Percentiles rank a stretch among this genome's conserved stretches.
These are phyloP conservation scores for Candoia aspera DNA, from an alignment of 2,113 vertebrate genomes.

Conservation along the genomic window DNA sequence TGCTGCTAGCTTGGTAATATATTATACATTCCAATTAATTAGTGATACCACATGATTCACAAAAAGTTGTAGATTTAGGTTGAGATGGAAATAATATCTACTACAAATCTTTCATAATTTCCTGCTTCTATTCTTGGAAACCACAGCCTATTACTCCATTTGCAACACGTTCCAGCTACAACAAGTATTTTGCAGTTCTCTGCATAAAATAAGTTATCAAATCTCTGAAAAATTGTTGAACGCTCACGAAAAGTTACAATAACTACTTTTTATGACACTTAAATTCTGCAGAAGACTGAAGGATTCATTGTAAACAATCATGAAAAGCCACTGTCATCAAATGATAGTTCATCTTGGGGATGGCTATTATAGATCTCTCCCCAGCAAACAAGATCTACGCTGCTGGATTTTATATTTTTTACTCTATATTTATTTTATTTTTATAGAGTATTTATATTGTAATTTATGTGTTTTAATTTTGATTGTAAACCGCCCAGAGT, in stretches of 20 bases:
- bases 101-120: neutral
- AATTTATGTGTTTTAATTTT: too few species aligned
- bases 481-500: too few species aligned
- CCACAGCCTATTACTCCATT: neutral
- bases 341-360: too few species aligned
- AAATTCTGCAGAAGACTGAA: neutral
- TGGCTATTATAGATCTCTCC: too few species aligned
- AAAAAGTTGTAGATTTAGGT: neutral
- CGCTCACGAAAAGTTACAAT: neutral
- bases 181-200: neutral
- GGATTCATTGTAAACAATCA: conserved; percentile 54
- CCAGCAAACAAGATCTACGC: too few species aligned
- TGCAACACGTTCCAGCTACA: neutral
- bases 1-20: neutral
- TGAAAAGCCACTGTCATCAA: conserved; percentile 39
- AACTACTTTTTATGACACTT: conserved; percentile 45
- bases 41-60: neutral
- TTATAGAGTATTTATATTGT: too few species aligned
- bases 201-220: neutral
- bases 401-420: too few species aligned
- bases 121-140: neutral
- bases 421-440: too few species aligned
- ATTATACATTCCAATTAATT: neutral
- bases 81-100: neutral
- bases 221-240: neutral